Evolutionary conservation across 2,888 invertebrate species (phyloP), one percentile per base, ranked within the genome.

Genomic region (Deilephila porcellus): DNA sequence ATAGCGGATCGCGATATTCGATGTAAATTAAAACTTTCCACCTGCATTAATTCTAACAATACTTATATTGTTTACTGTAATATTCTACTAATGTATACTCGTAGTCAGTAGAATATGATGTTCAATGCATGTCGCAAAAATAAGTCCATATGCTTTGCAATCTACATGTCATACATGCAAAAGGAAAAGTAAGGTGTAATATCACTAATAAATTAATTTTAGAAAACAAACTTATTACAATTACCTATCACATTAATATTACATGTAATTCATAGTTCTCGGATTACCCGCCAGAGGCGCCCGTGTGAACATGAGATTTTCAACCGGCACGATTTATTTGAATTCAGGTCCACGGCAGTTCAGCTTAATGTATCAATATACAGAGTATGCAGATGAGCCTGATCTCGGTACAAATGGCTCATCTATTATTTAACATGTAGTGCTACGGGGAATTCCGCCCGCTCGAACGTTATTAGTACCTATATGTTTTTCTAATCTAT

Each of bases 371-470:
- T 67, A 67, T 67, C 52, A 67, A 67, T 67, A 67, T 52, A 67
- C 67, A 67, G n/a, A 45, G 67, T 67, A 67, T 67, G 64, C 67
- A 72, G 73, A 71, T 67, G 74, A 73, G 52, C 19, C 67, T 52
- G 45, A 67, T 67, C 67, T 52, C 20, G 45, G 67, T 67, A 67
- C 17, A 67, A 67, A 67, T 67, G 25, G 52, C 67, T 67, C 52
- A 67, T 67, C 67, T 67, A 67, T 67, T 67, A 67, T 67, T 52
- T 67, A 67, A 45, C 52, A 25, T 37, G 59, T 32, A 70, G 8
- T 53, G 70, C 7, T 34, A 72, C 64, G 19, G 53, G 73, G 60
- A 53, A 71, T 67, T 25, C 67, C 14, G 67, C 52, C 45, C 14
- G 14, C 67, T 45, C 45, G 45, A 19, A 52, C 45, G 25, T 67